These are phyloP conservation scores for Brachyopa scutellaris DNA, from an alignment of 2,888 invertebrate genomes.

Conservation along the genomic window DNA sequence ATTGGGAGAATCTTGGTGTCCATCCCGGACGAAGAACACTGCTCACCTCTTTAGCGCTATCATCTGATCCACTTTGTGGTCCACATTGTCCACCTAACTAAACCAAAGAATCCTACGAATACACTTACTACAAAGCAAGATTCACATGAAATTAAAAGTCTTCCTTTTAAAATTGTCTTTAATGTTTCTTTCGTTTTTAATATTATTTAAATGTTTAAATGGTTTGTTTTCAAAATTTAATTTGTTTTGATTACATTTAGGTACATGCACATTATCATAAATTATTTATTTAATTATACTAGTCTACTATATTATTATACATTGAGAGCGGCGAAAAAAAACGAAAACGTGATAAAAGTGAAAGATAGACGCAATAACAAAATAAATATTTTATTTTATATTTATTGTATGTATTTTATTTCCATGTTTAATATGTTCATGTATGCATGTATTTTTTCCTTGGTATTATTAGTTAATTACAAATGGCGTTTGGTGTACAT, in stretches of 20 bases:
- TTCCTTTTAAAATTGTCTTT: slow-evolving; percentile 53
- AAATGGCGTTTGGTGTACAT: slow-evolving; percentile 28
- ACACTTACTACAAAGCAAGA: background rate
- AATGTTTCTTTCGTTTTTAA: slow-evolving; percentile 43
- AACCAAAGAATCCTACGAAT: background rate
- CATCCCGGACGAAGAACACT: slow-evolving; percentile 93
- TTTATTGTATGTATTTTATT: slow-evolving; percentile 5
- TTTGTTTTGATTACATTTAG: slow-evolving; percentile 18
- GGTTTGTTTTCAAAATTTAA: no score
- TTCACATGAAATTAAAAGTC: slow-evolving; percentile 55
- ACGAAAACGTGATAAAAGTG: slow-evolving; percentile 30
- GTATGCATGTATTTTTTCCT: no score
- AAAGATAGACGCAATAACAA: slow-evolving; percentile 23
- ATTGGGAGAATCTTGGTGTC: slow-evolving; percentile 99
- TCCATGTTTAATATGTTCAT: no score
- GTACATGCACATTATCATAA: slow-evolving; percentile 10
- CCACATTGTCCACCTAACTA: slow-evolving; percentile 74
- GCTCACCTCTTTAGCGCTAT: slow-evolving; percentile 90
- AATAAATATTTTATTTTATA: slow-evolving; percentile 32
- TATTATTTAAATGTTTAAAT: background rate
- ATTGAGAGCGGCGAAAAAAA: slow-evolving; percentile 42
- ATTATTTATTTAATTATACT: slow-evolving; percentile 9
- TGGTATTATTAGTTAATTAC: slow-evolving; percentile 25
- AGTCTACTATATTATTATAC: slow-evolving; percentile 35
- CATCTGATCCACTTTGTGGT: slow-evolving; percentile 85